Evolutionary conservation across 2,797 vertebrate species (phyloP).

Genomic region (Nyctibius grandis): DNA sequence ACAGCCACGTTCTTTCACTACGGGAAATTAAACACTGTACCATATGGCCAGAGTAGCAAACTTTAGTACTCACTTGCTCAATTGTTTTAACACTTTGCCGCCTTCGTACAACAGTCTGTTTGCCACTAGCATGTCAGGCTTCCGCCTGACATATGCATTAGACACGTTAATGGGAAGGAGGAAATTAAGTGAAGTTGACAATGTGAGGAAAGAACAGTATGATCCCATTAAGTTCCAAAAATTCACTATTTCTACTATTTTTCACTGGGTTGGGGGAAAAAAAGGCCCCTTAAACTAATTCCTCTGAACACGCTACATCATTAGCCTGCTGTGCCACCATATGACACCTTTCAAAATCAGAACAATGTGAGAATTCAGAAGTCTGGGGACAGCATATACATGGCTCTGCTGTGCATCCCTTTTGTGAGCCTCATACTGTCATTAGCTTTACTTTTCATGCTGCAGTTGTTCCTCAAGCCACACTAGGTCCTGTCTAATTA

Average conservation of each 20-base stretch:
- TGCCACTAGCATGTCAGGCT: slow-evolving; percentile 73
- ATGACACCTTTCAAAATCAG: slow-evolving; percentile 65
- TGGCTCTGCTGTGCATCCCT: neutral
- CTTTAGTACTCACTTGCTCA: slow-evolving; percentile 77
- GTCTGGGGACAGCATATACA: slow-evolving; percentile 6
- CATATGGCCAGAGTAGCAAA: slow-evolving; percentile 81
- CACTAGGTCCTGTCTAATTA: neutral
- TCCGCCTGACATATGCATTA: slow-evolving; percentile 77
- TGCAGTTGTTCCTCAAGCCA: neutral
- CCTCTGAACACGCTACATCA: slow-evolving; percentile 57
- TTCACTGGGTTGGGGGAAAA: neutral
- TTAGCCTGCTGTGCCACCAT: slow-evolving; percentile 70
- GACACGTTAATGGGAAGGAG: slow-evolving; percentile 72
- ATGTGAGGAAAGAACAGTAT: slow-evolving; percentile 75
- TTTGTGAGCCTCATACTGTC: neutral
- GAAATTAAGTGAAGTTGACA: slow-evolving; percentile 76
- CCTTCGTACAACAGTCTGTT: slow-evolving; percentile 78
- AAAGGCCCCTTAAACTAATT: slow-evolving; percentile 55
- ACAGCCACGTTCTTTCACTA: slow-evolving; percentile 78
- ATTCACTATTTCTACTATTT: slow-evolving; percentile 68
- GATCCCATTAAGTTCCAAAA: slow-evolving; percentile 73
- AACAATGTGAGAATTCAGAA: slow-evolving; percentile 51
- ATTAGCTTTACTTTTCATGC: neutral
- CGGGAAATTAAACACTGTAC: slow-evolving; percentile 82
- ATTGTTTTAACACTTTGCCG: slow-evolving; percentile 84